Evolutionary conservation across 2,797 vertebrate genomes (phyloP).

Genomic region (Ceryle rudis): DNA sequence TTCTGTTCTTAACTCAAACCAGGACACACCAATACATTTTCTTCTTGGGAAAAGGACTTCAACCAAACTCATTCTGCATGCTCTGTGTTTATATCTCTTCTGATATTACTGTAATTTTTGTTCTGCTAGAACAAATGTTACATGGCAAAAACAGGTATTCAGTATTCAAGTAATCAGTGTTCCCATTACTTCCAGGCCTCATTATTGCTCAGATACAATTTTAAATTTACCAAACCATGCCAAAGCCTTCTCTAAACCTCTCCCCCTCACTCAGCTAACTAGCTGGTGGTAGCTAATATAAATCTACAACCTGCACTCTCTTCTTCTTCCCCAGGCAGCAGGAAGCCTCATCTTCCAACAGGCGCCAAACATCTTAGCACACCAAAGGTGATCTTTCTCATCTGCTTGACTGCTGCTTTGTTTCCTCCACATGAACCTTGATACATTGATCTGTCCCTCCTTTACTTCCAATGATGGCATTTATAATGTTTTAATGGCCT

Average conservation of each 20-base stretch:
- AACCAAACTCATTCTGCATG: not conserved
- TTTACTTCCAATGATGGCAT: not conserved
- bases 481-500: slow-evolving; percentile 13
- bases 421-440: not conserved
- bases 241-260: not conserved
- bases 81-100: not conserved
- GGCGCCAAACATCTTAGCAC: rapidly evolving
- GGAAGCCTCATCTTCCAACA: not conserved
- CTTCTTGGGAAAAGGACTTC: not conserved
- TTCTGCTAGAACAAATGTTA: not conserved
- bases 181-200: not conserved
- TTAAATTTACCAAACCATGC: not conserved
- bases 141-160: not conserved
- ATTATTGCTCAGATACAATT: not conserved
- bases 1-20: not conserved
- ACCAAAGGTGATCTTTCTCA: not conserved
- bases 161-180: not conserved
- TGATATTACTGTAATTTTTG: not conserved
- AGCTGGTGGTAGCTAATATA: not conserved
- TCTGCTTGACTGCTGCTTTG: not conserved
- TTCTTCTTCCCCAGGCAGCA: not conserved
- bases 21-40: not conserved
- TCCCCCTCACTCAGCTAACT: not conserved
- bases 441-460: not conserved
- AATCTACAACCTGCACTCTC: not conserved